Conservation (phyloP, 2,888 invertebrate species). For the Ethmia dodecea region DNA sequence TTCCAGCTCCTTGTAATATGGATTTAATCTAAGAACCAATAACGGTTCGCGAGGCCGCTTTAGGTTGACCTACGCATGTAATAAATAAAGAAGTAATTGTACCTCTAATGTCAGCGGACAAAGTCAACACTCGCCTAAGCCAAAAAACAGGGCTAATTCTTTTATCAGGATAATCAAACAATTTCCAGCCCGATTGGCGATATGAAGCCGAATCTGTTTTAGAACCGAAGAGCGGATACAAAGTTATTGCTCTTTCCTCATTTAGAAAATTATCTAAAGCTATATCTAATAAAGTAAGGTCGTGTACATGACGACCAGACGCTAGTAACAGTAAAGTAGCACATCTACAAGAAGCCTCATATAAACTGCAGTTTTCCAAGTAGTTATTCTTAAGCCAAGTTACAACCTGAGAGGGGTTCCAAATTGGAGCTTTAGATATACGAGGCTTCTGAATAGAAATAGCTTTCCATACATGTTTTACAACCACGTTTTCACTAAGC, state of each 20-base stretch:
- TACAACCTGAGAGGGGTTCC: constrained; percentile 9
- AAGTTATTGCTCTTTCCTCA: background rate
- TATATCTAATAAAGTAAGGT: constrained; percentile 1
- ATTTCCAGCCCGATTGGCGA: constrained; percentile 1
- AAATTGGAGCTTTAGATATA: constrained; percentile 2
- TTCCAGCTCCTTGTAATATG: background rate
- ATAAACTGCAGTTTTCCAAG: background rate
- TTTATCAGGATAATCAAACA: background rate
- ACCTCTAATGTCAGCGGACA: background rate
- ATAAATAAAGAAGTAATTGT: background rate
- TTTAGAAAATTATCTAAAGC: background rate
- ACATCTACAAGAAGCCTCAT: background rate
- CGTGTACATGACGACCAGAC: constrained; percentile 2
- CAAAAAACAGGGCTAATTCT: background rate
- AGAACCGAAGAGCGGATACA: constrained; percentile 3
- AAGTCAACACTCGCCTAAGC: background rate
- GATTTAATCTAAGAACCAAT: background rate
- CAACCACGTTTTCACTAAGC: constrained; percentile 1
- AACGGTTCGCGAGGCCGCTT: background rate
- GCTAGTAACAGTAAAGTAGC: background rate
- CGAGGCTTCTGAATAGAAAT: constrained; percentile 5
- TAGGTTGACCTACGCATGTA: background rate
- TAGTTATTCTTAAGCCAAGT: constrained; percentile 15
- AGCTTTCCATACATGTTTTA: constrained; percentile 8
- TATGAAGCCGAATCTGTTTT: constrained; percentile 1